Conservation (phyloP, 2,888 invertebrate species). For the Sceliomorpha sp. region DNA sequence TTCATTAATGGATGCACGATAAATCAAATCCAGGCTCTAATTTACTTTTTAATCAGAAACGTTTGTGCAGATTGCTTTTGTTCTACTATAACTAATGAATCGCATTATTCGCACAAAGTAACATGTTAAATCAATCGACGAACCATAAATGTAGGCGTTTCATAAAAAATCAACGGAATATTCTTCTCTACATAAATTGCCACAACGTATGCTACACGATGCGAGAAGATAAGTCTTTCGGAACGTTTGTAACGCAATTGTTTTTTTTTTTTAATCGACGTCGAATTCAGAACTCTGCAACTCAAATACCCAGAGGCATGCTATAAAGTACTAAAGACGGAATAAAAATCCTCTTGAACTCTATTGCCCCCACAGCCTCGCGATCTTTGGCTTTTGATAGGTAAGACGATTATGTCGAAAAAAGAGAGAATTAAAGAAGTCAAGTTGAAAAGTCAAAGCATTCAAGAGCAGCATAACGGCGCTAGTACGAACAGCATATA, state of each 20-base stretch:
- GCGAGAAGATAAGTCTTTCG: too few species aligned
- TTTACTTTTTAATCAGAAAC: too few species aligned
- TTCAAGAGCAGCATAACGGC: slow-evolving; percentile 42
- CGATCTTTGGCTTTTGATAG: slow-evolving; percentile 36
- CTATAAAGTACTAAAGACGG: slow-evolving; percentile 25
- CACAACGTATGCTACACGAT: too few species aligned
- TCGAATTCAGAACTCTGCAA: slow-evolving; percentile 1
- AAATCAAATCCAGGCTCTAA: too few species aligned
- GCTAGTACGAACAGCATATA: background rate
- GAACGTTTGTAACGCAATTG: background rate
- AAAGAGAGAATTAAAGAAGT: slow-evolving; percentile 70
- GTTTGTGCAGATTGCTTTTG: too few species aligned
- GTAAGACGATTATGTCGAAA: slow-evolving; percentile 73
- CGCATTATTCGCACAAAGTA: too few species aligned
- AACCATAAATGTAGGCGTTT: too few species aligned
- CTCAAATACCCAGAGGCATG: slow-evolving; percentile 19
- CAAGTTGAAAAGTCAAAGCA: slow-evolving; percentile 72
- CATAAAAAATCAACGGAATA: too few species aligned
- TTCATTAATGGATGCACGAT: too few species aligned
- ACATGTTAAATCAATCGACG: too few species aligned
- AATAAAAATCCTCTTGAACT: slow-evolving; percentile 43
- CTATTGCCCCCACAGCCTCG: slow-evolving; percentile 39
- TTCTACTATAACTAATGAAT: too few species aligned
- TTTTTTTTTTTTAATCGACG: slow-evolving; percentile 8
- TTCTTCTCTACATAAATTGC: too few species aligned